phyloP scores from a whole-genome alignment of 1,140 invertebrate species.

The Gonatopus flavifemur region DNA sequence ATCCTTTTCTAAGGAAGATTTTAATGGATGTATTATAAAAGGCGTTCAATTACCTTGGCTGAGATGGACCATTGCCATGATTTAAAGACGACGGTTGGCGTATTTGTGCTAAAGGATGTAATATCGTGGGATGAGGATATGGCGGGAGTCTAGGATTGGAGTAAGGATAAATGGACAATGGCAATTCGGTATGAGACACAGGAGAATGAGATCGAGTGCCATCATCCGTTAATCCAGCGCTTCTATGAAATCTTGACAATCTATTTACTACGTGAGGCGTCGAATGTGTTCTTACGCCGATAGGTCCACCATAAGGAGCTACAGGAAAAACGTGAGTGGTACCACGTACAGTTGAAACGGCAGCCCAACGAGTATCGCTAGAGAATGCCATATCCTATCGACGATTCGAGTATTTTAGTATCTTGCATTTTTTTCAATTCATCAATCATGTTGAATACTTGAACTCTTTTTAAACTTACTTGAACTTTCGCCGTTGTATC shows the following conservation, averaged over 20 bases:
- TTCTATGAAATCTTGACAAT: conserved; percentile 92
- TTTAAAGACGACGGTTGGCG: conserved; percentile 71
- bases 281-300: conserved; percentile 90
- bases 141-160: conserved; percentile 87
- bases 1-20: too few relatives aligned
- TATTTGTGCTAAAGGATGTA: conserved; percentile 82
- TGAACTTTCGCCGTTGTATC: conserved; percentile 82
- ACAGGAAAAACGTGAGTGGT: conserved; percentile 98
- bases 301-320: conserved; percentile 92
- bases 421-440: neutral
- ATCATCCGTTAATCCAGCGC: conserved; percentile 82
- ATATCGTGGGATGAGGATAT: conserved; percentile 79
- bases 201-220: conserved; percentile 76
- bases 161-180: conserved; percentile 71
- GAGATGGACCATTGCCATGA: conserved; percentile 55
- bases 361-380: conserved; percentile 91
- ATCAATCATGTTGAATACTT: neutral
- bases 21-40: conserved; percentile 1
- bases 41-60: conserved; percentile 58
- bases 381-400: conserved; percentile 86
- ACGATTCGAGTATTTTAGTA: too few relatives aligned
- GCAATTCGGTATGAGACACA: conserved; percentile 60
- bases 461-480: too few relatives aligned
- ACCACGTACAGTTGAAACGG: conserved; percentile 90
- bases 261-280: conserved; percentile 92